Base-by-base conservation (phyloP, 1,140 invertebrate species). In the Delia radicum region DNA sequence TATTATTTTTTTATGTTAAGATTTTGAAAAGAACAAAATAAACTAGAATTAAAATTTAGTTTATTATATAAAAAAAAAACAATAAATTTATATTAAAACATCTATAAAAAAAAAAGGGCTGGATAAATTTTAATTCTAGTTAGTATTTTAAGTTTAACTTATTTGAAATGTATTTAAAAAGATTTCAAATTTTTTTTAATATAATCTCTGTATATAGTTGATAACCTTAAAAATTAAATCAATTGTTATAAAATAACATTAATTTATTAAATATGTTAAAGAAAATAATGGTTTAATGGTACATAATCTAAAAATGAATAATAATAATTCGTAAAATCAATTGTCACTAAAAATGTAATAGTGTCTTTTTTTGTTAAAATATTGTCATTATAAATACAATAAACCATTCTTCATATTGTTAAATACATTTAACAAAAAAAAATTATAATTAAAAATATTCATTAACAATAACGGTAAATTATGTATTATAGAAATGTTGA, bases 91-190 rank as follows among this genome's bases (percentile, higher is more conserved):
- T 15, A 65, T 28, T 65, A 65, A 65, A 10, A 27, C 62, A 63
- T 13, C n/a, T n/a, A n/a, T n/a, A n/a, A n/a, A 31, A 6, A 29
- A 33, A n/a, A 69, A 8, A 78, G 79, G 81, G 81, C 80, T 82
- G 81, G 81, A 80, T 80, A 80, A 82, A 81, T 81, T 82, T 82
- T 82, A 82, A 81, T 82, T 79, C 76, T 62, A 73, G 72, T 73
- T 13, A 55, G n/a, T 55, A 55, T 55, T 18, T 55, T 55, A 21
- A 55, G 18, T 55, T 55, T 8, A 55, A n/a, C n/a, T n/a, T n/a
- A n/a, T n/a, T n/a, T n/a, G n/a, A n/a, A n/a, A n/a, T n/a, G n/a
- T n/a, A n/a, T n/a, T n/a, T n/a, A n/a, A n/a, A n/a, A n/a, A n/a
- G n/a, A n/a, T n/a, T n/a, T 10, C 1, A 37, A 37, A 37, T 10